A percentile compares a stretch with the other conserved stretches of the same genome.
These are phyloP conservation scores for Diprion similis DNA, from an alignment of 1,140 invertebrate species.

Conservation along the genomic window DNA sequence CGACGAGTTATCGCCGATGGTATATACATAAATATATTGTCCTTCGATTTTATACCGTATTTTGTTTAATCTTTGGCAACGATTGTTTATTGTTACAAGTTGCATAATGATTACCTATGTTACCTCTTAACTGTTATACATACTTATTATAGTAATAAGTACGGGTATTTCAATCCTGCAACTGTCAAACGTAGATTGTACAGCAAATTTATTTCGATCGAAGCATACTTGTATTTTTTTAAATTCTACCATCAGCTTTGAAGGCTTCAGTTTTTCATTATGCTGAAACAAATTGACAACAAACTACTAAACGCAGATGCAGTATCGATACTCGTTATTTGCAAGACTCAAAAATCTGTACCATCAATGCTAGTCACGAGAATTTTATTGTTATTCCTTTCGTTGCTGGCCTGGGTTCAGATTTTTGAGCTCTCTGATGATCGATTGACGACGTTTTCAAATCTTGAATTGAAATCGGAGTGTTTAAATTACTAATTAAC, in stretches of 20 bases:
- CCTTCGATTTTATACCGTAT: neutral
- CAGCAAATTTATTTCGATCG: neutral
- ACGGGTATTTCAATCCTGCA: neutral
- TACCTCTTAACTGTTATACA: constrained; percentile 29
- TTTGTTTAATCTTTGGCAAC: constrained; percentile 24
- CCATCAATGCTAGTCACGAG: neutral
- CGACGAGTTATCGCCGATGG: neutral
- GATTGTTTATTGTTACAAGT: constrained; percentile 36
- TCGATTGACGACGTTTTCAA: neutral
- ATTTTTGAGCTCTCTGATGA: neutral
- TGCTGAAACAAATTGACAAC: neutral
- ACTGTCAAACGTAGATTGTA: neutral
- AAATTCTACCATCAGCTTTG: no score
- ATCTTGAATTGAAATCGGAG: neutral
- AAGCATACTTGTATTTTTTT: neutral
- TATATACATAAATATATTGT: neutral
- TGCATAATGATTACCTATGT: constrained; percentile 29
- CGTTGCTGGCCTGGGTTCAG: neutral
- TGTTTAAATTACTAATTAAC: neutral
- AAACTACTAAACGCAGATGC: neutral
- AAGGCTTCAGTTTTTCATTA: no score
- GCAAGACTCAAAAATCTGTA: neutral
- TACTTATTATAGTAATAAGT: neutral
- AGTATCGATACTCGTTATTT: constrained; percentile 1
- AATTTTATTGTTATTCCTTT: neutral